Percentiles rank a stretch among this genome's conserved stretches.
Evolutionary conservation across 2,797 vertebrate genomes (phyloP).

Genomic region (Corythornis leucogaster): DNA sequence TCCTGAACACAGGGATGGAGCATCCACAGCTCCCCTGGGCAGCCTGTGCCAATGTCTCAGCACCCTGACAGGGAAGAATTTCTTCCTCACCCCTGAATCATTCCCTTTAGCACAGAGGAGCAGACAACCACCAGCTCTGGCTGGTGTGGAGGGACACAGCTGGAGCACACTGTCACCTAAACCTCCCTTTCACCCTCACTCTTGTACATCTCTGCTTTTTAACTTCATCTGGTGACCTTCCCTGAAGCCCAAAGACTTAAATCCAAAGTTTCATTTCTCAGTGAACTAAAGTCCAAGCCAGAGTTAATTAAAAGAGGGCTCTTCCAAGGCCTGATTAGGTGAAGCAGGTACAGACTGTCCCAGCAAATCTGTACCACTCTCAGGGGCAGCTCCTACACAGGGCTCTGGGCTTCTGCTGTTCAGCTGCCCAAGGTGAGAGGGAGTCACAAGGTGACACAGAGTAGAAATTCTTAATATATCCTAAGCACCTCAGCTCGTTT

Average conservation of each 20-base stretch:
- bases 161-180: neutral
- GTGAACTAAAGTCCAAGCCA: neutral
- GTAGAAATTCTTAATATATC: neutral
- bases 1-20: neutral
- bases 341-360: neutral
- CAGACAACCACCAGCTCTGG: fast-evolving
- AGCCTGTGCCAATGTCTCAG: neutral
- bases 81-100: neutral
- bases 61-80: neutral
- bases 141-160: neutral
- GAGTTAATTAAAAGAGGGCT: neutral
- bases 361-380: neutral
- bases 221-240: neutral
- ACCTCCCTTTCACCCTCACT: neutral
- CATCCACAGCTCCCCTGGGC: neutral
- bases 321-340: neutral
- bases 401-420: neutral
- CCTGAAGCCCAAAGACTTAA: fast-evolving
- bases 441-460: neutral
- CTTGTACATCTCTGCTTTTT: neutral
- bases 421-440: neutral
- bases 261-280: neutral
- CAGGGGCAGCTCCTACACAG: neutral
- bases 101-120: neutral
- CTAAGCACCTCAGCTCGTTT: neutral